phyloP scores from a whole-genome alignment of 2,797 vertebrate genomes.

The Discoglossus pictus region DNA sequence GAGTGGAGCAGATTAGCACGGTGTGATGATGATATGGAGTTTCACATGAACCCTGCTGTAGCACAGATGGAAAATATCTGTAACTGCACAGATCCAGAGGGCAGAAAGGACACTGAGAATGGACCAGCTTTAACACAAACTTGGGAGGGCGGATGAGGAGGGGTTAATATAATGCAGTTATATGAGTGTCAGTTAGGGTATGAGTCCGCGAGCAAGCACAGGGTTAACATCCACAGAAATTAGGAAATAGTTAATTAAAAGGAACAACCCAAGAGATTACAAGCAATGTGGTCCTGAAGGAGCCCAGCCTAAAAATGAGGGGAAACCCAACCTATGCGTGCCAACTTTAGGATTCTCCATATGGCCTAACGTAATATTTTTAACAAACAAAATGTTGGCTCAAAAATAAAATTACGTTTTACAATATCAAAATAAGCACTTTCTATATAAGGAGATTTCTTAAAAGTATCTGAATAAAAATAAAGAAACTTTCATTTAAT shows the following conservation, averaged over 20 bases:
- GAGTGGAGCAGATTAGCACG: constrained; percentile 47
- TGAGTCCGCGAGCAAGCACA: constrained; percentile 25
- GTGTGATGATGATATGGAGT: constrained; percentile 42
- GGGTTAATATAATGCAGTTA: constrained; percentile 21
- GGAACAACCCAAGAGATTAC: not conserved
- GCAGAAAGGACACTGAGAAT: constrained; percentile 55
- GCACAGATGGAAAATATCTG: constrained; percentile 65
- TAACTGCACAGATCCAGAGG: constrained; percentile 66
- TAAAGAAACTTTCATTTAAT: too few relatives aligned
- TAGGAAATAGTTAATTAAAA: constrained; percentile 6
- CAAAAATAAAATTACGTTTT: too few relatives aligned
- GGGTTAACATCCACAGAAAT: not conserved
- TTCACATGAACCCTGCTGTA: constrained; percentile 49
- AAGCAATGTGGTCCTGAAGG: too few relatives aligned
- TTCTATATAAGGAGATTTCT: too few relatives aligned
- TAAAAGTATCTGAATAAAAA: too few relatives aligned
- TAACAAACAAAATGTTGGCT: too few relatives aligned
- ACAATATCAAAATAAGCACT: too few relatives aligned
- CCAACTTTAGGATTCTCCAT: too few relatives aligned
- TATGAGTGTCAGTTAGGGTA: not conserved
- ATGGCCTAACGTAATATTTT: too few relatives aligned
- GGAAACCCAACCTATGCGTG: too few relatives aligned
- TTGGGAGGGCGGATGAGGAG: constrained; percentile 4
- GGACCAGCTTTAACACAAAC: constrained; percentile 52
- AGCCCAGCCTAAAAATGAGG: too few relatives aligned